Percentiles rank a stretch among this genome's conserved stretches.
Conservation (phyloP, 2,113 vertebrate species). For the Spilogale gracilis region DNA sequence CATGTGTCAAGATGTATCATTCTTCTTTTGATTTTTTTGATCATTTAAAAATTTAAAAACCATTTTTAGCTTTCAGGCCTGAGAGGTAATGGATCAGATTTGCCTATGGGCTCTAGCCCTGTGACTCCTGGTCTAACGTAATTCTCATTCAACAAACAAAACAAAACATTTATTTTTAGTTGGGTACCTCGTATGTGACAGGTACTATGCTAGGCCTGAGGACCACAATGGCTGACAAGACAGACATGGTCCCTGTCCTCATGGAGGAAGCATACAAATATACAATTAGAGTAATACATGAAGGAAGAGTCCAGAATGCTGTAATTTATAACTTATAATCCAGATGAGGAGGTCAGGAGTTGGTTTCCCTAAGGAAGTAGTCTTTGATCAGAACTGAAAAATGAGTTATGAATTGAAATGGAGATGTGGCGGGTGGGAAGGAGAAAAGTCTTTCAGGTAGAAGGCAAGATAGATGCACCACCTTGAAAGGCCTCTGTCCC, state of each 20-base stretch:
- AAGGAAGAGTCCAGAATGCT: constrained; percentile 15
- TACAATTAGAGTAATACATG: constrained; percentile 46
- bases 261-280: neutral
- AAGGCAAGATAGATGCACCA: neutral
- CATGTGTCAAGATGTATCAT: neutral
- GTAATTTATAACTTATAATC: neutral
- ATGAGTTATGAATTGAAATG: neutral
- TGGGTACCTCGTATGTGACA: neutral
- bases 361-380: neutral
- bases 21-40: neutral
- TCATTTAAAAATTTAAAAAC: constrained; percentile 44
- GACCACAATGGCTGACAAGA: neutral
- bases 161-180: neutral
- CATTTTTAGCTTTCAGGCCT: neutral
- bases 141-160: neutral
- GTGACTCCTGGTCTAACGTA: neutral
- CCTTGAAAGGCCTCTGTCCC: neutral
- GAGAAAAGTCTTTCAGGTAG: neutral
- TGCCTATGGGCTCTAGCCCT: neutral
- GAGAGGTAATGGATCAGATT: neutral
- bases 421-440: neutral
- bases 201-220: neutral
- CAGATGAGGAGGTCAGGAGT: neutral
- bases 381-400: constrained; percentile 7
- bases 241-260: neutral